Evolutionary conservation across 2,797 vertebrate genomes (phyloP), one percentile per base, ranked within the genome.

Genomic region (Mus caroli): DNA sequence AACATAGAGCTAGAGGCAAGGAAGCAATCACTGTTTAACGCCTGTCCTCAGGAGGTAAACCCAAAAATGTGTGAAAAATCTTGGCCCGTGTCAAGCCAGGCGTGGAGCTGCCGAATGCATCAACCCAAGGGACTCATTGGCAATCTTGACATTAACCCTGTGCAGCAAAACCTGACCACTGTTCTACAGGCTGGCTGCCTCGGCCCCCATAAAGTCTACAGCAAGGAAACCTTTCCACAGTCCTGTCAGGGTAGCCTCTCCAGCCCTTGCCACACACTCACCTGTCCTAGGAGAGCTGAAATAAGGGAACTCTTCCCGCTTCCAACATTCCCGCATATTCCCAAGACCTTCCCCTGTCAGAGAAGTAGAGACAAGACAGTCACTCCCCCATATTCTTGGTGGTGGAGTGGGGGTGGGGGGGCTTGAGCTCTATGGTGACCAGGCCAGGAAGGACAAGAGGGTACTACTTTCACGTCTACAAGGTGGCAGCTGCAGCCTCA

Each of bases 281-380:
- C 99, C 98, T 99, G 99, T 92, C 99, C 99, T 79, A 99, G 98
- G 96, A 99, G 98, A 95, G 99, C 98, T 46, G 99, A 98, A 78
- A 99, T 98, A 86, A 99, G 95, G 1, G 99, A 99, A 0, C 98
- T 98, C 97, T 99, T 99, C 80, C 99, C 99, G 90, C 99, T 99
- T 5, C 99, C 99, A 0, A 99, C 98, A 31, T 99, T 99, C 37
- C 99, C 99, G 76, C 99, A 99, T 92, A 99, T 97, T n/a, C 99
- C 99, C 22, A 99, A 97, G 71, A 99, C 97, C 60, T 98, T 98
- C 15, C 99, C 99, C 99, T 99, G 62, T 10, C 97, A 90, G 50
- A 86, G 78, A 71, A 73, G 71, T 15, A 60, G 37, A 93, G 20
- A 79, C 13, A 56, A 89, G 54, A 62, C 75, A 12, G 75, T 96